Base-by-base conservation (phyloP, 64 coral and sea anemone genomes). In the Montipora sp. region DNA sequence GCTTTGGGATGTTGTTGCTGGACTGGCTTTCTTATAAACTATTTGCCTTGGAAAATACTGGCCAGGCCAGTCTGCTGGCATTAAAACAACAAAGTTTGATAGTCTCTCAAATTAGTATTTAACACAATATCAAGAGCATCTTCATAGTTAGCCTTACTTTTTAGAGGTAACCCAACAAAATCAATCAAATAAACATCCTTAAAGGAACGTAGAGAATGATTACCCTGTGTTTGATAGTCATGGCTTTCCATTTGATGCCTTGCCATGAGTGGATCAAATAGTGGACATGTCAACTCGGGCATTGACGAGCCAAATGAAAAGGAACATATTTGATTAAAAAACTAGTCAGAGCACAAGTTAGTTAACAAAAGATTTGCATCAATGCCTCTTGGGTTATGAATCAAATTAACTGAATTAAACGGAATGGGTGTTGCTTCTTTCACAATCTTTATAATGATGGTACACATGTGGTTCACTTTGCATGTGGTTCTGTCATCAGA, bases 401-500 rank as follows among this genome's bases (percentile, higher is more conserved):
- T 66, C 14, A 59, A 44, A 79, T 67, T 66, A 48, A 80, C 23
- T 59, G 16, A 43, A 9, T 20, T 47, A 18, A 67, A 51, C 5
- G 78, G 78, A 69, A 91, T 91, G 4, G 89, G 78, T 8, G 5
- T 24, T 1, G 46, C 66, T 20, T 82, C 47, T 83, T 68, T 81
- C 36, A 92, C 61, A 58, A 84, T 74, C 12, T 84, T 92, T 15
- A 84, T 53, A 36, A 84, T 92, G 66, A 84, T 84, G 21, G 90
- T 84, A 19, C 53, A 63, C 90, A 92, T 92, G 27, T 84, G 78
- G 21, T 51, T 45, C 11, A 61, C 81, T 58, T 85, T 67, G 11
- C 20, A 63, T 47, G 80, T 85, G 0, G 23, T 21, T 5, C 8
- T 21, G 1, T n/a, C 16, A 16, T 49, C 7, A 74, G 27, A 8